Percentiles rank a stretch among this genome's conserved stretches.
phyloP scores from a whole-genome alignment of 2,113 vertebrate species.

The Opisthocomus hoazin region DNA sequence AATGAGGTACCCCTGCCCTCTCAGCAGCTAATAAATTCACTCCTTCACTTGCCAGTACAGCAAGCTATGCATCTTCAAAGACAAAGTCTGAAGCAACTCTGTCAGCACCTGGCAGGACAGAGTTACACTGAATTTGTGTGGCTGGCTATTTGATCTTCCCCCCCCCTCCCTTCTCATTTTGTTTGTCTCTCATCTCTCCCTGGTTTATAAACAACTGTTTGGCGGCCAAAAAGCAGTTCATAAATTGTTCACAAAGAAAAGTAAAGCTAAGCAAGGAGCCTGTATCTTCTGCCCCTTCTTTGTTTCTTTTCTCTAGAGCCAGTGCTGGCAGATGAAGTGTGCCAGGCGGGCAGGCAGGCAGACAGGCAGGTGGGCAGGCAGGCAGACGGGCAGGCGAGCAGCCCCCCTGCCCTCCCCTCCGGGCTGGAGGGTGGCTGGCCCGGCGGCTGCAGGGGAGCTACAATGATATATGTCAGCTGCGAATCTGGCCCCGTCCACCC shows the following conservation, averaged over 20 bases:
- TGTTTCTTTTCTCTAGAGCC: background rate
- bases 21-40: background rate
- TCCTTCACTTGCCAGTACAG: background rate
- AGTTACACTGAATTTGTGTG: background rate
- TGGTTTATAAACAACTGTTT: background rate
- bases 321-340: background rate
- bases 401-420: background rate
- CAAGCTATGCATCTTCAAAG: background rate
- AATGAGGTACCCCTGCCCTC: background rate
- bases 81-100: background rate
- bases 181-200: background rate
- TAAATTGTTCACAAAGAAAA: background rate
- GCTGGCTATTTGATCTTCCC: background rate
- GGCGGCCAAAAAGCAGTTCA: background rate
- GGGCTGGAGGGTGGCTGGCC: background rate
- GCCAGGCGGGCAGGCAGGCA: background rate
- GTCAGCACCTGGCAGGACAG: background rate
- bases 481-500: background rate
- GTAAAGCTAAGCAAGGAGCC: background rate
- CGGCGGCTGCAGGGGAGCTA: background rate
- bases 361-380: background rate
- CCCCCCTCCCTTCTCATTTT: background rate
- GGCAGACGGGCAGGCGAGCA: background rate
- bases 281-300: background rate
- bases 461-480: background rate